Evolutionary conservation across 2,888 invertebrate species (phyloP).

Genomic region (Argyresthia albistria): DNA sequence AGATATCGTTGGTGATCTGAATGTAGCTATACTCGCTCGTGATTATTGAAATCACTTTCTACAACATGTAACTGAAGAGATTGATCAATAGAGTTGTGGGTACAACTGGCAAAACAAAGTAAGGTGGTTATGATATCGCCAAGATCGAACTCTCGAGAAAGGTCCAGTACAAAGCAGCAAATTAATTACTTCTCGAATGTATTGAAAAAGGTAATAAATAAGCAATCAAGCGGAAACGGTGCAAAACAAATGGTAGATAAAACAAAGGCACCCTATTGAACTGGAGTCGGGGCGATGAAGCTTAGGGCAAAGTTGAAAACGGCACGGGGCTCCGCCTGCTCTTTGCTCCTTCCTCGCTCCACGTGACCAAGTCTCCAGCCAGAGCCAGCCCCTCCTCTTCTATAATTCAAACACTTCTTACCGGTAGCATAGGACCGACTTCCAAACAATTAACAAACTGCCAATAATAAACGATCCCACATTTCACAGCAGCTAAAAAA

Average conservation of each 20-base stretch:
- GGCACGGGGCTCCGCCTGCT: conserved; percentile 24
- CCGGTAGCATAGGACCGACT: conserved; percentile 33
- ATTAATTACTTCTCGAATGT: too few species aligned
- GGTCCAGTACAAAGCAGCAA: too few species aligned
- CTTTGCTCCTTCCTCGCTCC: conserved; percentile 13
- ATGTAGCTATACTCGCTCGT: too few species aligned
- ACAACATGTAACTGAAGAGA: too few species aligned
- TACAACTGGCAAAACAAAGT: too few species aligned
- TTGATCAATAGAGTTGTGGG: too few species aligned
- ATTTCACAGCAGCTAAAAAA: not conserved
- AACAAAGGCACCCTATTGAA: conserved; percentile 1
- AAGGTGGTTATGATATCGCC: too few species aligned
- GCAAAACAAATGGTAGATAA: not conserved
- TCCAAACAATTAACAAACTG: conserved; percentile 43
- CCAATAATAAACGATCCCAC: conserved; percentile 32
- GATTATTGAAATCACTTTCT: too few species aligned
- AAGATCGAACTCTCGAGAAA: too few species aligned
- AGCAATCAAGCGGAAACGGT: not conserved
- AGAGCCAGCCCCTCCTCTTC: conserved; percentile 33
- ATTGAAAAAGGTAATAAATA: not conserved
- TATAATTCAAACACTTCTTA: conserved; percentile 45
- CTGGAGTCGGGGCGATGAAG: too few species aligned
- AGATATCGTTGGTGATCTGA: not conserved
- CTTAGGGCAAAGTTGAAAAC: conserved; percentile 11
- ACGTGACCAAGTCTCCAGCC: conserved; percentile 30